Evolutionary conservation across 2,113 vertebrate genomes (phyloP).

Genomic region (Vanacampus margaritifer): DNA sequence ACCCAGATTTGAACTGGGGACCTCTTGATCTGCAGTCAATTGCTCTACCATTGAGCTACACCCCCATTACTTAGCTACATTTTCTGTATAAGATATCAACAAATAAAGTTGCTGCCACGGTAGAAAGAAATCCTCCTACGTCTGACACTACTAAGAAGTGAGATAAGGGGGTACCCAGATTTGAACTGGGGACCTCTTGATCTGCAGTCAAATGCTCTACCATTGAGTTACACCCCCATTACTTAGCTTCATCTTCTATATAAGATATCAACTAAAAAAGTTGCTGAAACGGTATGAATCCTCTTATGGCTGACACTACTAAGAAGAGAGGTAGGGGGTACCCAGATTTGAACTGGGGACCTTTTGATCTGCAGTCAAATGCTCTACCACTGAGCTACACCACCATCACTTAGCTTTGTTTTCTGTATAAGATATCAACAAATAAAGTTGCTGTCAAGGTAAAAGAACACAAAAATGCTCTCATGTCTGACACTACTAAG

Average conservation of each 20-base stretch:
- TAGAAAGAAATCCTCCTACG: too few species aligned
- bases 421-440: too few species aligned
- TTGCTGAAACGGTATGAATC: too few species aligned
- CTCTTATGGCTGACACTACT: too few species aligned
- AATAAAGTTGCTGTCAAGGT: too few species aligned
- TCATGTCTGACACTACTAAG: too few species aligned
- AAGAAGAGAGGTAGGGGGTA: slow-evolving; percentile 6
- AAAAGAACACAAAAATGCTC: too few species aligned
- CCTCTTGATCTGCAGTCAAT: slow-evolving; percentile 82
- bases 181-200: slow-evolving; percentile 23
- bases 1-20: slow-evolving; percentile 64
- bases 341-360: slow-evolving; percentile 77
- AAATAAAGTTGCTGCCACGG: too few species aligned
- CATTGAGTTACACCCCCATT: background rate
- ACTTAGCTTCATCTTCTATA: too few species aligned
- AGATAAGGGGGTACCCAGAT: slow-evolving; percentile 7
- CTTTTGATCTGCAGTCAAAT: slow-evolving; percentile 82
- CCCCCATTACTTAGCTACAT: background rate
- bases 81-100: too few species aligned
- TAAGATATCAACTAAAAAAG: too few species aligned
- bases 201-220: slow-evolving; percentile 17
- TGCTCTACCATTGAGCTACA: slow-evolving; percentile 79
- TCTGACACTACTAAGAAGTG: too few species aligned
- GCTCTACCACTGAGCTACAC: slow-evolving; percentile 77
- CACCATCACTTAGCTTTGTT: background rate